These are phyloP conservation scores for Lethrus apterus DNA, from an alignment of 1,140 invertebrate genomes.

Conservation along the genomic window DNA sequence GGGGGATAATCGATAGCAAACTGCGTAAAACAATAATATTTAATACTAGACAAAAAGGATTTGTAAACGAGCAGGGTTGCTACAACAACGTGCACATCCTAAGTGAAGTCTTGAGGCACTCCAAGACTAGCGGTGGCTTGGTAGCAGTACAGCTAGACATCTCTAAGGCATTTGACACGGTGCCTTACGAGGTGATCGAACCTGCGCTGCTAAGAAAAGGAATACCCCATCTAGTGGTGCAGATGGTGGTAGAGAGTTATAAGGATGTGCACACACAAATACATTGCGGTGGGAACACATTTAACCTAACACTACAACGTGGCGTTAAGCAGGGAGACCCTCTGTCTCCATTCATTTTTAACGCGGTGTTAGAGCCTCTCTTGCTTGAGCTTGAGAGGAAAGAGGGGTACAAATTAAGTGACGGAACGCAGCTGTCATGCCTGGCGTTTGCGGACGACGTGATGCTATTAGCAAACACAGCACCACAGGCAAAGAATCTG, in stretches of 20 bases:
- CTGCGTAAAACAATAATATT: neutral
- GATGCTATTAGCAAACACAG: no score
- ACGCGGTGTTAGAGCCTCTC: slow-evolving; percentile 16
- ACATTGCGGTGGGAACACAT: no score
- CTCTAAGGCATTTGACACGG: slow-evolving; percentile 36
- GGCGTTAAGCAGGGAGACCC: no score
- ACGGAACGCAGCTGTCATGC: no score
- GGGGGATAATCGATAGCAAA: slow-evolving; percentile 6
- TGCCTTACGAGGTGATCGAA: no score
- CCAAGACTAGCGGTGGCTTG: slow-evolving; percentile 1
- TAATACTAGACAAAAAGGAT: neutral
- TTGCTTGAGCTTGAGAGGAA: no score
- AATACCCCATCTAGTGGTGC: slow-evolving; percentile 23
- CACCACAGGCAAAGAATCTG: no score
- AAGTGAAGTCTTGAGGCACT: neutral
- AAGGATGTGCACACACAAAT: neutral
- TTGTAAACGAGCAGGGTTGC: neutral
- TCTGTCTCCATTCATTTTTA: no score
- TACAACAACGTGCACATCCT: slow-evolving; percentile 12
- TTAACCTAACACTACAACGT: no score
- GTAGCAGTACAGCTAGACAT: slow-evolving; percentile 23
- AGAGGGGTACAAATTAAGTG: no score
- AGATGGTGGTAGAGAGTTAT: slow-evolving; percentile 1
- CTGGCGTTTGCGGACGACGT: no score
- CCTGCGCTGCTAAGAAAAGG: slow-evolving; percentile 15